Evolutionary conservation across 2,888 invertebrate genomes (phyloP).

Genomic region (Clistopyga incitator): DNA sequence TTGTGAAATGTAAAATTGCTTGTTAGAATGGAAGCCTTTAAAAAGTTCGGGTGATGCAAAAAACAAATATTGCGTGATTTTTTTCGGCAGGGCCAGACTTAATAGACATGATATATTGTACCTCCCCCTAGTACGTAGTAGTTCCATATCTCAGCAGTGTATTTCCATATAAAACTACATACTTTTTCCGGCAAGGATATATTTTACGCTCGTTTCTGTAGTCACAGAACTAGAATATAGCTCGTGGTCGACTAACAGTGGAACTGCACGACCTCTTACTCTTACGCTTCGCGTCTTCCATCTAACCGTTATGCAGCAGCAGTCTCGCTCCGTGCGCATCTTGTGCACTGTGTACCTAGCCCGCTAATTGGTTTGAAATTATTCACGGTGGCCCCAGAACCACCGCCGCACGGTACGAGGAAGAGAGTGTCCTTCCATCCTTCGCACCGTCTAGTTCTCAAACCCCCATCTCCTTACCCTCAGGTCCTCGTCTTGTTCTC

Average conservation of each 20-base stretch:
- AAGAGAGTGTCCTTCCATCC: slow-evolving; percentile 37
- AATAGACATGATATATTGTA: too few relatives aligned
- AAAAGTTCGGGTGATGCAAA: too few relatives aligned
- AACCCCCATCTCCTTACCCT: slow-evolving; percentile 42
- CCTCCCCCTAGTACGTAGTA: background rate
- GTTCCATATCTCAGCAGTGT: slow-evolving; percentile 11
- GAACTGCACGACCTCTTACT: slow-evolving; percentile 55
- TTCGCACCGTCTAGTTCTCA: slow-evolving; percentile 47
- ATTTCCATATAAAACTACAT: slow-evolving; percentile 16
- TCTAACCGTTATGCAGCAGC: background rate
- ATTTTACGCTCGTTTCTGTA: slow-evolving; percentile 12
- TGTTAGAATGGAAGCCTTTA: too few relatives aligned
- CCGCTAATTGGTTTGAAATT: slow-evolving; percentile 76
- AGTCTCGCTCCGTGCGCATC: slow-evolving; percentile 31
- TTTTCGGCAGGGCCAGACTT: too few relatives aligned
- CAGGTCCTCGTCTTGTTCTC: slow-evolving; percentile 50
- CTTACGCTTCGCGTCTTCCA: slow-evolving; percentile 43
- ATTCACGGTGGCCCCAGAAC: slow-evolving; percentile 69
- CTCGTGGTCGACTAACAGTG: slow-evolving; percentile 9
- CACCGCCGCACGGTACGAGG: slow-evolving; percentile 34
- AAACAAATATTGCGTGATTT: too few relatives aligned
- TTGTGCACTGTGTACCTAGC: slow-evolving; percentile 34
- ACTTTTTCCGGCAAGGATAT: slow-evolving; percentile 35
- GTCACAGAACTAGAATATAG: background rate
- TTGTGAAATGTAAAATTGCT: too few relatives aligned